Evolutionary conservation across 2,888 invertebrate genomes (phyloP).

Genomic region (Philereme vetulata): DNA sequence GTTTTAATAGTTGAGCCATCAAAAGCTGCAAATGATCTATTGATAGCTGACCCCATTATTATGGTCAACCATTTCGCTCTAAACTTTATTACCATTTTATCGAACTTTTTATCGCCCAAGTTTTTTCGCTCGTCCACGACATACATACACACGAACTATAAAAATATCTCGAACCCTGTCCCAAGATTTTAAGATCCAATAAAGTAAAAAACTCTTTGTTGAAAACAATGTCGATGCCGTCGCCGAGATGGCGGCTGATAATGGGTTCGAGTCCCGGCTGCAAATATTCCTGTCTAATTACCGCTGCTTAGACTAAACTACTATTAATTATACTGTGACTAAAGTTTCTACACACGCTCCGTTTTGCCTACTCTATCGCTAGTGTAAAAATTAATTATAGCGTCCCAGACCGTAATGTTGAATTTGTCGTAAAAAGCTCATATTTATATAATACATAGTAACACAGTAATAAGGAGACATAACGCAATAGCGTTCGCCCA

Average conservation of each 20-base stretch:
- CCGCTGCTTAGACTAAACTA: constrained; percentile 46
- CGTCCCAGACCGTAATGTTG: too few species aligned
- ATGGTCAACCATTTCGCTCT: neutral
- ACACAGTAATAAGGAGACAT: too few species aligned
- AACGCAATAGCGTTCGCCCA: too few species aligned
- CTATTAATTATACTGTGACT: constrained; percentile 28
- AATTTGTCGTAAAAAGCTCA: too few species aligned
- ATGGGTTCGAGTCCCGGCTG: constrained; percentile 56
- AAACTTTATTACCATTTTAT: neutral
- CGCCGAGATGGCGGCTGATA: constrained; percentile 73
- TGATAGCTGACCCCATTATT: too few species aligned
- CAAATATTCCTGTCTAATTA: constrained; percentile 72
- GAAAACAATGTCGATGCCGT: constrained; percentile 55
- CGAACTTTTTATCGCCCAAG: constrained; percentile 4
- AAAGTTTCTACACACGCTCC: constrained; percentile 3
- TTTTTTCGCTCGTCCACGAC: constrained; percentile 15
- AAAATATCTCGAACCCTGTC: constrained; percentile 41
- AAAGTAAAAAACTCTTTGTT: constrained; percentile 55
- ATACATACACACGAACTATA: constrained; percentile 17
- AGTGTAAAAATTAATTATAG: too few species aligned
- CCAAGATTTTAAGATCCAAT: constrained; percentile 43
- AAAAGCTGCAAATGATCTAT: too few species aligned
- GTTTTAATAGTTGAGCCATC: too few species aligned
- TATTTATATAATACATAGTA: too few species aligned
- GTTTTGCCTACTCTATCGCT: too few species aligned